Evolutionary conservation across 1,140 invertebrate species (phyloP).

Genomic region (Zophobas morio): DNA sequence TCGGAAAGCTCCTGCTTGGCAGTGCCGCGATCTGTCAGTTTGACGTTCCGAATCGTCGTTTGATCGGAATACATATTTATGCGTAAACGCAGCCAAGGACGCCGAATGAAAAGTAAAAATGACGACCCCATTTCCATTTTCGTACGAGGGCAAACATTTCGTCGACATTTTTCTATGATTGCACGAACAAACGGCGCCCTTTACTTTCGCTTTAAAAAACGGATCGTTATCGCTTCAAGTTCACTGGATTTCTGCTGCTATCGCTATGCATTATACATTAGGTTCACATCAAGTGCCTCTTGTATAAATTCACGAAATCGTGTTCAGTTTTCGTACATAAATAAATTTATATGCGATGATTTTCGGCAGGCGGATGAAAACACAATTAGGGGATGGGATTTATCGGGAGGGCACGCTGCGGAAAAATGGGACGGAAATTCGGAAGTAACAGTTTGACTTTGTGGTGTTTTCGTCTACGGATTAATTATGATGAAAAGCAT

Average conservation of each 20-base stretch:
- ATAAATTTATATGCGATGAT: neutral
- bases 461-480: too few species aligned
- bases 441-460: too few species aligned
- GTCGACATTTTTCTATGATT: neutral
- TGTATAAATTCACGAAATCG: slow-evolving; percentile 6
- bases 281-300: neutral
- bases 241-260: neutral
- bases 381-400: too few species aligned
- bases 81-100: neutral
- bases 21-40: neutral
- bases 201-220: neutral
- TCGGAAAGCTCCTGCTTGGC: slow-evolving; percentile 1
- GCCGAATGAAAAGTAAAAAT: slow-evolving; percentile 1
- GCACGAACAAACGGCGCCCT: neutral
- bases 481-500: too few species aligned
- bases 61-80: neutral
- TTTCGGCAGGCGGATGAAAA: neutral
- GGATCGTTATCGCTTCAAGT: slow-evolving; percentile 8
- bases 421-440: too few species aligned
- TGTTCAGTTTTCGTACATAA: slow-evolving; percentile 1
- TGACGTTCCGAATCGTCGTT: neutral
- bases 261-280: slow-evolving; percentile 6
- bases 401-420: too few species aligned
- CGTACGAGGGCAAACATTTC: neutral
- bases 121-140: neutral